A percentile compares a stretch with the other conserved stretches of the same genome.
Conservation (phyloP, 2,113 vertebrate species). For the Tragelaphus scriptus region DNA sequence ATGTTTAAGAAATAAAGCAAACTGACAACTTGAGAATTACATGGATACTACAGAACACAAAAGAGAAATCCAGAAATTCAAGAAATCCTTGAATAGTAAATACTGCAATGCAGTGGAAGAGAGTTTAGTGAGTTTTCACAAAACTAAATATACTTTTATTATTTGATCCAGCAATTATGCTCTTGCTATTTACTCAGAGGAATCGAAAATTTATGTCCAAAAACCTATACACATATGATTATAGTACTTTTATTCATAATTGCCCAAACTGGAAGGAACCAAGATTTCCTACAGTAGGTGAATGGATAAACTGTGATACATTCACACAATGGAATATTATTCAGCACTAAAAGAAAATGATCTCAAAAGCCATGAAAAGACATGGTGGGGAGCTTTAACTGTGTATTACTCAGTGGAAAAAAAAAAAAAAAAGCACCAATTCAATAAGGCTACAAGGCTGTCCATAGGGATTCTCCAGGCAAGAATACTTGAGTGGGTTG, state of each 20-base stretch:
- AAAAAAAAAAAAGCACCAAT: background rate
- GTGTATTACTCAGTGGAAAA: background rate
- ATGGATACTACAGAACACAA: background rate
- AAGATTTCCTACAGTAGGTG: background rate
- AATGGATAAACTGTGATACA: background rate
- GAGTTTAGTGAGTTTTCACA: background rate
- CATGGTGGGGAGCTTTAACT: background rate
- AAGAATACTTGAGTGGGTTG: background rate
- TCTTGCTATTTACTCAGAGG: background rate
- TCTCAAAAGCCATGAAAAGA: background rate
- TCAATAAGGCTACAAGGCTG: background rate
- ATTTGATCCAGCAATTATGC: background rate
- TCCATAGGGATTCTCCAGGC: background rate
- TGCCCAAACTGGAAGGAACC: background rate
- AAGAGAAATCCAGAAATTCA: background rate
- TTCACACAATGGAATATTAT: background rate
- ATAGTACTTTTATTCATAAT: background rate
- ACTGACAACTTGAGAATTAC: background rate
- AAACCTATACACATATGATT: background rate
- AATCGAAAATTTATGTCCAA: background rate
- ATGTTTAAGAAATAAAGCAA: background rate
- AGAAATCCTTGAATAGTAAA: background rate
- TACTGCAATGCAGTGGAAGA: background rate
- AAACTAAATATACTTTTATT: background rate
- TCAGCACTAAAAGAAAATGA: background rate